A percentile compares a stretch with the other conserved stretches of the same genome.
Conservation (phyloP, 2,888 invertebrate species). For the Lasiommata megera region DNA sequence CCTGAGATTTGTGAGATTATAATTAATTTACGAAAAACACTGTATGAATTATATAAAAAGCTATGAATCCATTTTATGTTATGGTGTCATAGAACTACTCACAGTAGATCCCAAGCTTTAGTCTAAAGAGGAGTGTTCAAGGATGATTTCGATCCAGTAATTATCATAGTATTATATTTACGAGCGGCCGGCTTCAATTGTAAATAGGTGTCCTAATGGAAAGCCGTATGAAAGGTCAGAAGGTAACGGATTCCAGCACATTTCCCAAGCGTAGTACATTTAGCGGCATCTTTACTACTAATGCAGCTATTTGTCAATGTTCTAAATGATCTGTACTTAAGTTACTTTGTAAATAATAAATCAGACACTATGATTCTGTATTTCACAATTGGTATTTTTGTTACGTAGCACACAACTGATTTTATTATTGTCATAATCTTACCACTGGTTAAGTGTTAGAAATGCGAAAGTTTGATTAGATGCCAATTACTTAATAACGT, state of each 20-base stretch:
- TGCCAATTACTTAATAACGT: too few relatives aligned
- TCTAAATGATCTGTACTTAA: slow-evolving; percentile 20
- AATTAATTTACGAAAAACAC: too few relatives aligned
- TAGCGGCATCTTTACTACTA: slow-evolving; percentile 20
- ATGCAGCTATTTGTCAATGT: slow-evolving; percentile 28
- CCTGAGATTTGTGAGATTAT: too few relatives aligned
- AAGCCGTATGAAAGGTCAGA: slow-evolving; percentile 22
- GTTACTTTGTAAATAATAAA: slow-evolving; percentile 12
- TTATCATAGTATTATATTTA: slow-evolving; percentile 30
- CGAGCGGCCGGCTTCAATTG: slow-evolving; percentile 21
- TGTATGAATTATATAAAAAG: too few relatives aligned
- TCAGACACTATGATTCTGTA: neutral
- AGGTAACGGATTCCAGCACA: slow-evolving; percentile 19
- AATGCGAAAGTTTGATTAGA: too few relatives aligned
- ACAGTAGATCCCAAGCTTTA: slow-evolving; percentile 3
- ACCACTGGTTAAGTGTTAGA: too few relatives aligned
- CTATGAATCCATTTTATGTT: too few relatives aligned
- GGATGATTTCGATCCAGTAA: slow-evolving; percentile 34
- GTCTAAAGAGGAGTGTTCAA: slow-evolving; percentile 29
- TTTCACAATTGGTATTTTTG: neutral
- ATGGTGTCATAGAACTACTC: neutral
- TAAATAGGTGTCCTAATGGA: slow-evolving; percentile 17
- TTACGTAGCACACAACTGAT: neutral
- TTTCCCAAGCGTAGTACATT: slow-evolving; percentile 23
- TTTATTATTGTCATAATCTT: too few relatives aligned